phyloP scores from a whole-genome alignment of 2,113 vertebrate genomes.

The Merops nubicus region DNA sequence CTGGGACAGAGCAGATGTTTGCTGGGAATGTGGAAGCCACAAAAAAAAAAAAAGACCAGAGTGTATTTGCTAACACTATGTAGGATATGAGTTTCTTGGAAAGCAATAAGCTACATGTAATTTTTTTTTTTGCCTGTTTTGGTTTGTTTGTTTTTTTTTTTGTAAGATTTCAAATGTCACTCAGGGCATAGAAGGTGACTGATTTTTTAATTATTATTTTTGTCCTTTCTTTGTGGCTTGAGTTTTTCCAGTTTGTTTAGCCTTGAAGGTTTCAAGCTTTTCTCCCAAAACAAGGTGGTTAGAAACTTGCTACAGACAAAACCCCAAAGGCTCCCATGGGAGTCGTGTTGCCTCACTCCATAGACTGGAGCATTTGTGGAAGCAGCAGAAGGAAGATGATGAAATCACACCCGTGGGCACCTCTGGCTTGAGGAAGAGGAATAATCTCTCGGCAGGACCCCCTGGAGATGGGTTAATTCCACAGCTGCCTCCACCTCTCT shows the following conservation, averaged over 20 bases:
- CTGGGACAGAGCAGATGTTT: not conserved
- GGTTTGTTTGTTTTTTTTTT: not conserved
- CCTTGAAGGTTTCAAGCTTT: not conserved
- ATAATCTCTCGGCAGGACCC: not conserved
- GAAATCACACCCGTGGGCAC: not conserved
- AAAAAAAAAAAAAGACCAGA: not conserved
- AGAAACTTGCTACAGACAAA: not conserved
- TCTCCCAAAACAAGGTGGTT: not conserved
- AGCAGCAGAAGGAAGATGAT: not conserved
- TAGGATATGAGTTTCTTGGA: not conserved
- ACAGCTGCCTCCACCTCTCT: not conserved
- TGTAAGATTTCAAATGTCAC: not conserved
- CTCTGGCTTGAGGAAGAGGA: not conserved
- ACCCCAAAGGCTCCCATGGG: not conserved
- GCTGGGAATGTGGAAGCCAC: not conserved
- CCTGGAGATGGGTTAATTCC: not conserved
- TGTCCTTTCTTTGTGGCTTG: not conserved
- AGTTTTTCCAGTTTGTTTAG: not conserved
- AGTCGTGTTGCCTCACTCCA: rapidly evolving
- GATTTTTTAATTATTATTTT: not conserved
- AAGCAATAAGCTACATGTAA: not conserved
- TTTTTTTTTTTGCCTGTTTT: not conserved
- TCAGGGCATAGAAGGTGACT: not conserved
- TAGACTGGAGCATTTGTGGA: not conserved
- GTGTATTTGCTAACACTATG: not conserved